Evolutionary conservation across 1,140 invertebrate genomes (phyloP).

Genomic region (Drosophila ambigua): DNA sequence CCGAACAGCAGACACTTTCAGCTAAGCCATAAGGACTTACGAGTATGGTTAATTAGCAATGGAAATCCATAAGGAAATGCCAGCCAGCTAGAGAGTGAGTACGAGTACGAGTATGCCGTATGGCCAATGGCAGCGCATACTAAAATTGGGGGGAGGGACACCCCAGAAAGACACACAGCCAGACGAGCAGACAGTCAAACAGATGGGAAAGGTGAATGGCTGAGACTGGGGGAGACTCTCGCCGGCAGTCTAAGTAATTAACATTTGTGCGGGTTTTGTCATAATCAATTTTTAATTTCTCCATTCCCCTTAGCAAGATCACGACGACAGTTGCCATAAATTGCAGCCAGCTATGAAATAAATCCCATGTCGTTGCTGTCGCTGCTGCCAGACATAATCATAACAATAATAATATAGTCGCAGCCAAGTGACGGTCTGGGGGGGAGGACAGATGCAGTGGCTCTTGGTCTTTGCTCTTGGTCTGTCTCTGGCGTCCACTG

Average conservation of each 20-base stretch:
- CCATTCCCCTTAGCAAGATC: constrained; percentile 56
- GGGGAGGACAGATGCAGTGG: constrained; percentile 41
- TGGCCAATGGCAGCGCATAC: too few species aligned
- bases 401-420: constrained; percentile 80
- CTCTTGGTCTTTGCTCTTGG: constrained; percentile 4
- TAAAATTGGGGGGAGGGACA: neutral
- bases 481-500: constrained; percentile 12
- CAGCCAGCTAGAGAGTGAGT: neutral
- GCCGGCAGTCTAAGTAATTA: constrained; percentile 68
- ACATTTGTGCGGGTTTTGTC: constrained; percentile 73
- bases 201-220: neutral
- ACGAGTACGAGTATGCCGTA: neutral
- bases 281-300: constrained; percentile 83
- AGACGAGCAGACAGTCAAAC: neutral
- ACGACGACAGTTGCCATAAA: constrained; percentile 73
- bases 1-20: constrained; percentile 9
- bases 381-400: constrained; percentile 80
- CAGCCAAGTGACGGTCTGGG: constrained; percentile 18
- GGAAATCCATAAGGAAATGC: constrained; percentile 48
- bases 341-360: constrained; percentile 76
- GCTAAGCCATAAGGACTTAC: constrained; percentile 30
- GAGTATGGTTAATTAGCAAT: constrained; percentile 40
- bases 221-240: constrained; percentile 27
- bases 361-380: constrained; percentile 70
- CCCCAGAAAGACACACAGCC: neutral